A percentile compares a stretch with the other conserved stretches of the same genome.
phyloP scores from a whole-genome alignment of 2,113 vertebrate species.

The Plectropomus leopardus region DNA sequence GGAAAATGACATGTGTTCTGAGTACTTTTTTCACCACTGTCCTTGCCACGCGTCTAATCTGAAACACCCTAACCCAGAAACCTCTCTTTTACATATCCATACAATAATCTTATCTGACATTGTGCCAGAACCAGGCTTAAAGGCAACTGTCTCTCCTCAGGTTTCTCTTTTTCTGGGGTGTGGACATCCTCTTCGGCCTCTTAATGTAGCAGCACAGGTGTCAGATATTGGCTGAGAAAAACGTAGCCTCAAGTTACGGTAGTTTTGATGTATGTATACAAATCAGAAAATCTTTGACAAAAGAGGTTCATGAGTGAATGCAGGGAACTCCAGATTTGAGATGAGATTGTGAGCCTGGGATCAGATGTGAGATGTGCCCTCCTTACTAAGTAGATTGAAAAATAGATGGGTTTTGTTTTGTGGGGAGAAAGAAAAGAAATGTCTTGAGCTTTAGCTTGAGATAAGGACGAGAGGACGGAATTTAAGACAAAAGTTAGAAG shows the following conservation, averaged over 20 bases:
- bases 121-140: conserved; percentile 16
- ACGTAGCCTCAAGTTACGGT: conserved; percentile 30
- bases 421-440: conserved; percentile 12
- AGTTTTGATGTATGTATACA: conserved; percentile 39
- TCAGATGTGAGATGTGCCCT: conserved; percentile 32
- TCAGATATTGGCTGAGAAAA: conserved; percentile 38
- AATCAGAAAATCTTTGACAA: conserved; percentile 38
- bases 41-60: background rate
- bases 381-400: conserved; percentile 25
- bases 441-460: conserved; percentile 2
- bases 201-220: conserved; percentile 16
- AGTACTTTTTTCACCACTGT: background rate
- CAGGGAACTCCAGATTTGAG: conserved; percentile 42
- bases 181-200: conserved; percentile 23
- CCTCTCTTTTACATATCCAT: conserved; percentile 36
- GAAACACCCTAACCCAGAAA: conserved; percentile 46
- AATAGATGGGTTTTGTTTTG: conserved; percentile 28
- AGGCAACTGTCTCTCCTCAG: conserved; percentile 37
- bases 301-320: conserved; percentile 29
- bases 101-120: conserved; percentile 39
- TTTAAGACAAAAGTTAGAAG: conserved; percentile 4
- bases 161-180: conserved; percentile 51
- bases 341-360: conserved; percentile 49
- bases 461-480: conserved; percentile 7
- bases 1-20: too few relatives aligned